Base-by-base conservation (phyloP, 2,797 vertebrate genomes). In the Spinibarbus caldwelli region DNA sequence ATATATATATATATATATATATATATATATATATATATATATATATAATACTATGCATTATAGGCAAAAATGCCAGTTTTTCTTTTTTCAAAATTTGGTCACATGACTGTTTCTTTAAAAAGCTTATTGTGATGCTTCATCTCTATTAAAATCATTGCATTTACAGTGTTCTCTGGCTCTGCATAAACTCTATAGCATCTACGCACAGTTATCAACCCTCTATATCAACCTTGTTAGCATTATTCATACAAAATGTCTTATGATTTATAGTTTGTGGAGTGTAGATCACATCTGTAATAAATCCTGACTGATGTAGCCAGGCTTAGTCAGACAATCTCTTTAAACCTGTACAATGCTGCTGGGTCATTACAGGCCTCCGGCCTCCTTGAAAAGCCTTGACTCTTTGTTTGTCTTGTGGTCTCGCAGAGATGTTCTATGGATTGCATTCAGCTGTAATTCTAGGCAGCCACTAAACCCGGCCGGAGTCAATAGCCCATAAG, bases 401-500 rank as follows among this genome's bases (percentile, higher is more conserved):
- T 91, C 84, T 91, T 92, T 94, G 93, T 95, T 95, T 95, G 94
- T 91, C 76, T 73, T 90, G 92, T 80, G 87, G 91, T 73, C 85
- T 89, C 87, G 89, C 86, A 89, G 91, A 90, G 91, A 94, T 82
- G 81, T 79, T 67, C 49, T 78, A 73, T 72, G 82, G 78, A 86
- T 80, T 71, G 76, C 71, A 85, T 88, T 83, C 77, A 79, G 72
- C 86, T 85, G 68, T 81, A 91, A 94, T 94, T 91, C 94, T 94
- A 95, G 95, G 95, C 96, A 95, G 95, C 95, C 95, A 88, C 94
- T 90, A 89, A 94, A 94, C 93, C 80, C 90, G 91, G 90, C 91
- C 91, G 90, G 93, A 92, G 96, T 96, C 95, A 92, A 91, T 92
- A 88, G 84, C 90, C 93, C 95, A 95, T 97, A 96, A 96, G 97